Percentiles rank a stretch among this genome's conserved stretches.
Evolutionary conservation across 1,140 invertebrate species (phyloP).

Genomic region (Lithobius niger): DNA sequence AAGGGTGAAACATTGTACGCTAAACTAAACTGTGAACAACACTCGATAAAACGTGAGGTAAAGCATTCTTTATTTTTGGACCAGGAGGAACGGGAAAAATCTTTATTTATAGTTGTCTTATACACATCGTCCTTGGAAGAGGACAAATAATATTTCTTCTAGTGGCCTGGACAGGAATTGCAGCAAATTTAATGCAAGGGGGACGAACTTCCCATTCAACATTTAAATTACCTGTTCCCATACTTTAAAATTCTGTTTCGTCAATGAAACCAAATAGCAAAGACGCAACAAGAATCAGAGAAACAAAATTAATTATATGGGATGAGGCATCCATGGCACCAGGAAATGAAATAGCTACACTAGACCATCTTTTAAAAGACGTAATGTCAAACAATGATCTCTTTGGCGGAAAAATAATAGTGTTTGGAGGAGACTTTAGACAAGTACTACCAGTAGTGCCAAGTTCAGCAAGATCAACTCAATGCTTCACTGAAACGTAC

Average conservation of each 20-base stretch:
- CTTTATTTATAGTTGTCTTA: conserved; percentile 9
- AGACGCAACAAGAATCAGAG: conserved; percentile 13
- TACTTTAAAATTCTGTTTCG: not conserved
- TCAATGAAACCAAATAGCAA: not conserved
- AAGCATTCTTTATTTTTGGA: too few species aligned
- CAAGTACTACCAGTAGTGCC: too few species aligned
- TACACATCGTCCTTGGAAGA: not conserved
- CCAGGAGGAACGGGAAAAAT: conserved; percentile 15
- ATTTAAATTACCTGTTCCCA: conserved; percentile 13
- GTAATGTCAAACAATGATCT: too few species aligned
- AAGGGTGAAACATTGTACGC: too few species aligned
- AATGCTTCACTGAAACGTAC: too few species aligned
- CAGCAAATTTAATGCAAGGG: conserved; percentile 13
- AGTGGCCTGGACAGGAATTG: conserved; percentile 5
- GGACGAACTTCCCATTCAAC: conserved; percentile 18
- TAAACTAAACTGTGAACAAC: too few species aligned
- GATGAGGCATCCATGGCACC: conserved; percentile 23
- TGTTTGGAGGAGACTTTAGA: too few species aligned
- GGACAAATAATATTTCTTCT: not conserved
- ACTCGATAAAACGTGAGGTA: too few species aligned
- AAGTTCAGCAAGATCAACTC: too few species aligned
- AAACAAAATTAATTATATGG: conserved; percentile 18
- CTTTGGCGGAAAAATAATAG: too few species aligned
- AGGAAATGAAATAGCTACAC: conserved; percentile 15
- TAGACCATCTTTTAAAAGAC: conserved; percentile 15